A percentile compares a stretch with the other conserved stretches of the same genome.
These are phyloP conservation scores for Chiloscyllium plagiosum DNA, from an alignment of 2,113 vertebrate species.

Conservation along the genomic window DNA sequence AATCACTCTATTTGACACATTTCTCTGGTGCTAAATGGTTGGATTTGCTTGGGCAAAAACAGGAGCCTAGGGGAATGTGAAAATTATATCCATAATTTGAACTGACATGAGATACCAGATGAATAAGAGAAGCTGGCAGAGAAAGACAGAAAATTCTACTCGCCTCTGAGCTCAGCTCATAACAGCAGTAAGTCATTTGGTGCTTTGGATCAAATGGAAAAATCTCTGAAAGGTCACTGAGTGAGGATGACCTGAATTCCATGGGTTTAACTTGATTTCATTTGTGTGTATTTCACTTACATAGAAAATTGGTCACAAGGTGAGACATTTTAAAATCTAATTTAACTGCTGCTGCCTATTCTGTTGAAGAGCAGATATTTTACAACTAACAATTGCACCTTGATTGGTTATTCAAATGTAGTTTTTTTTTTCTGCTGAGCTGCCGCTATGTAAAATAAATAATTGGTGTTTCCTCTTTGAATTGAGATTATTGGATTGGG, in stretches of 20 bases:
- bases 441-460: background rate
- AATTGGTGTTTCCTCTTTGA: background rate
- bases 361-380: slow-evolving; percentile 13
- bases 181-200: slow-evolving; percentile 30
- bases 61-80: slow-evolving; percentile 58
- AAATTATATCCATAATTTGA: slow-evolving; percentile 66
- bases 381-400: slow-evolving; percentile 5
- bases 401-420: slow-evolving; percentile 17
- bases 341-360: slow-evolving; percentile 25
- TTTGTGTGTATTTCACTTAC: slow-evolving; percentile 17
- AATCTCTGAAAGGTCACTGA: slow-evolving; percentile 8
- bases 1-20: slow-evolving; percentile 57
- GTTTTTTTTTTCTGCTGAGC: background rate
- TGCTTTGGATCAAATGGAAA: slow-evolving; percentile 38
- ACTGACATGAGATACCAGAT: slow-evolving; percentile 66
- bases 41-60: slow-evolving; percentile 65
- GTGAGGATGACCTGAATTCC: slow-evolving; percentile 15
- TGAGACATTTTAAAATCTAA: background rate
- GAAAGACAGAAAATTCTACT: slow-evolving; percentile 45
- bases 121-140: slow-evolving; percentile 60
- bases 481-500: background rate
- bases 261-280: slow-evolving; percentile 23
- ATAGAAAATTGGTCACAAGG: background rate
- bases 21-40: slow-evolving; percentile 58
- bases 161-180: slow-evolving; percentile 47